These are phyloP conservation scores for Chascanopsetta lugubris DNA, from an alignment of 2,113 vertebrate genomes.

Conservation along the genomic window DNA sequence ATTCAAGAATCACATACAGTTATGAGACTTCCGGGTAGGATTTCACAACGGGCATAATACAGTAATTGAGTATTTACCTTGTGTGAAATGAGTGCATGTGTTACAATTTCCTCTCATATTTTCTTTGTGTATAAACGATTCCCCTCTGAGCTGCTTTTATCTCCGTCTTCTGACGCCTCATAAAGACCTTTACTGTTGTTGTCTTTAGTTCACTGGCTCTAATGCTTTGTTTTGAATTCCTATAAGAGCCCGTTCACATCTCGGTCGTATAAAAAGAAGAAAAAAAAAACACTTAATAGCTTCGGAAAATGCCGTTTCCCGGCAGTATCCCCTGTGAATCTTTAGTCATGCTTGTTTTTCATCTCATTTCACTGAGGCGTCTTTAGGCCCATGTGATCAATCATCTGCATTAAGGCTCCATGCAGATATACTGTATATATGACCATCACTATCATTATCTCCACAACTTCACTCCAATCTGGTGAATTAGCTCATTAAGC, in stretches of 20 bases:
- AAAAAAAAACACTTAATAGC: slow-evolving; percentile 71
- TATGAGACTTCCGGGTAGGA: slow-evolving; percentile 1
- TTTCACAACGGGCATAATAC: slow-evolving; percentile 7
- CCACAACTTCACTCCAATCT: slow-evolving; percentile 44
- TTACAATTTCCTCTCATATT: slow-evolving; percentile 41
- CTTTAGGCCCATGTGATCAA: slow-evolving; percentile 62
- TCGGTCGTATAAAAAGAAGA: slow-evolving; percentile 62
- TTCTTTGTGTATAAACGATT: slow-evolving; percentile 54
- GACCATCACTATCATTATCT: slow-evolving; percentile 50
- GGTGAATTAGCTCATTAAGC: slow-evolving; percentile 49
- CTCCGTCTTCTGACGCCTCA: slow-evolving; percentile 27
- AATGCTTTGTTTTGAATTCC: slow-evolving; percentile 58
- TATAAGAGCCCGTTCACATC: slow-evolving; percentile 57
- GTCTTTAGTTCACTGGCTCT: slow-evolving; percentile 47
- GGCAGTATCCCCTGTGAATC: slow-evolving; percentile 64
- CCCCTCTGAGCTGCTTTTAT: slow-evolving; percentile 45
- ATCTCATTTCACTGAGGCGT: slow-evolving; percentile 65
- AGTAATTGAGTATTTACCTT: slow-evolving; percentile 25
- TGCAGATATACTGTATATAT: too few species aligned
- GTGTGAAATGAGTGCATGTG: slow-evolving; percentile 31
- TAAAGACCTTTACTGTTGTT: slow-evolving; percentile 61
- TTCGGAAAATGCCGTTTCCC: slow-evolving; percentile 68
- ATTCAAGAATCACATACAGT: slow-evolving; percentile 1
- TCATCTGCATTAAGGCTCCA: slow-evolving; percentile 54
- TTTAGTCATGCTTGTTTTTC: slow-evolving; percentile 72